Evolutionary conservation across 2,888 invertebrate genomes (phyloP).

Genomic region (Diabrotica balteata): DNA sequence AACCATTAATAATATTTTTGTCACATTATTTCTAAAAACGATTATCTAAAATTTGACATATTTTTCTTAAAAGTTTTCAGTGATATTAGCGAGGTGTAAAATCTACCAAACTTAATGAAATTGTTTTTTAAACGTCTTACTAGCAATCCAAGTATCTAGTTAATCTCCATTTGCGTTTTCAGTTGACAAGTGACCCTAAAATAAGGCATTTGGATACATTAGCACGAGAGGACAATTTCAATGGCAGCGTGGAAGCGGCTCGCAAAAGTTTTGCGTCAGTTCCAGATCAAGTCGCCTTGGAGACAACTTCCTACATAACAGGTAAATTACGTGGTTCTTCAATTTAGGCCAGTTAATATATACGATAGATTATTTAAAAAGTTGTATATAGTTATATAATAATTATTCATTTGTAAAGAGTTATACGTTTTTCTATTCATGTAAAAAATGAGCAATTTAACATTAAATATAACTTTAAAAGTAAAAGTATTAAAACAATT

Average conservation of each 20-base stretch:
- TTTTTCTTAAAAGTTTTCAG: too few relatives aligned
- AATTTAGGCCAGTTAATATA: too few relatives aligned
- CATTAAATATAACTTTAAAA: too few relatives aligned
- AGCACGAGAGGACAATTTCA: slow-evolving; percentile 66
- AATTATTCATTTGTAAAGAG: too few relatives aligned
- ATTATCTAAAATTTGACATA: too few relatives aligned
- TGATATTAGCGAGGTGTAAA: neutral
- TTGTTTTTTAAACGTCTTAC: neutral
- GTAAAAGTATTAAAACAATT: too few relatives aligned
- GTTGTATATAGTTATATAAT: too few relatives aligned
- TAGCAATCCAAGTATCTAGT: too few relatives aligned
- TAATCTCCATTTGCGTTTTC: slow-evolving; percentile 30
- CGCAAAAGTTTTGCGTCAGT: slow-evolving; percentile 67
- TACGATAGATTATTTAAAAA: too few relatives aligned
- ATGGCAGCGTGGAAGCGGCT: slow-evolving; percentile 67
- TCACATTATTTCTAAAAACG: too few relatives aligned
- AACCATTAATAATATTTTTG: too few relatives aligned
- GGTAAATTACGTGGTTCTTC: slow-evolving; percentile 58
- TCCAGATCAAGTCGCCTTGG: slow-evolving; percentile 66
- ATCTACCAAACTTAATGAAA: neutral
- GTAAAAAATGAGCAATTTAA: neutral
- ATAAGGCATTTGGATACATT: slow-evolving; percentile 51
- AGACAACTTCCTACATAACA: slow-evolving; percentile 66
- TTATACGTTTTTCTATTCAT: too few relatives aligned
- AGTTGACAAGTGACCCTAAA: slow-evolving; percentile 51